A percentile compares a stretch with the other conserved stretches of the same genome.
These are phyloP conservation scores for Synanceia verrucosa DNA, from an alignment of 2,797 vertebrate species.

Conservation along the genomic window DNA sequence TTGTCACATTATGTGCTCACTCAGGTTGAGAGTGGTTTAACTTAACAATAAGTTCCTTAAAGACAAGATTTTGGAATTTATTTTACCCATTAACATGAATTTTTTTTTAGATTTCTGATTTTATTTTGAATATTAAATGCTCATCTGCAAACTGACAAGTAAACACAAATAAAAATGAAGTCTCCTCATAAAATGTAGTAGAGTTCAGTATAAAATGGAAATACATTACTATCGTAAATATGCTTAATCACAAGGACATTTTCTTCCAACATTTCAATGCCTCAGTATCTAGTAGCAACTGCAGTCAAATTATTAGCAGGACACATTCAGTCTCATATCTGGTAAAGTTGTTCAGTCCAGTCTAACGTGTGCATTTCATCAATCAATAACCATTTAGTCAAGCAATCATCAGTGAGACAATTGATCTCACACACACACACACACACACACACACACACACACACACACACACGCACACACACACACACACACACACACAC, in stretches of 20 bases:
- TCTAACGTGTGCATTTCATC: slow-evolving; percentile 22
- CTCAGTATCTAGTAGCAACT: background rate
- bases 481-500: slow-evolving; percentile 2
- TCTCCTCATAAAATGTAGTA: background rate
- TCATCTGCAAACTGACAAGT: background rate
- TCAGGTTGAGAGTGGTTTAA: background rate
- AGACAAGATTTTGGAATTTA: background rate
- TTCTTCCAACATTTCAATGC: background rate
- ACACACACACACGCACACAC: background rate
- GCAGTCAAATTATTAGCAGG: background rate
- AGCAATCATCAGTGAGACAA: slow-evolving; percentile 15
- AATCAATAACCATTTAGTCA: slow-evolving; percentile 38
- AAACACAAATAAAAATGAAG: background rate
- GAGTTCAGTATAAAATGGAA: background rate
- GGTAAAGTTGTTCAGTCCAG: background rate
- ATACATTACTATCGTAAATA: background rate
- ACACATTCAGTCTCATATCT: background rate
- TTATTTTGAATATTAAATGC: background rate
- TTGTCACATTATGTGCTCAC: background rate
- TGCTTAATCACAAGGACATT: background rate
- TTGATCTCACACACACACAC: too few relatives aligned
- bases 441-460: background rate
- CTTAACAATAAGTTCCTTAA: background rate
- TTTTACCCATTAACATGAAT: background rate
- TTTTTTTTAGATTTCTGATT: background rate